These are phyloP conservation scores for Caracal caracal DNA, from an alignment of 2,113 vertebrate species.

Conservation along the genomic window DNA sequence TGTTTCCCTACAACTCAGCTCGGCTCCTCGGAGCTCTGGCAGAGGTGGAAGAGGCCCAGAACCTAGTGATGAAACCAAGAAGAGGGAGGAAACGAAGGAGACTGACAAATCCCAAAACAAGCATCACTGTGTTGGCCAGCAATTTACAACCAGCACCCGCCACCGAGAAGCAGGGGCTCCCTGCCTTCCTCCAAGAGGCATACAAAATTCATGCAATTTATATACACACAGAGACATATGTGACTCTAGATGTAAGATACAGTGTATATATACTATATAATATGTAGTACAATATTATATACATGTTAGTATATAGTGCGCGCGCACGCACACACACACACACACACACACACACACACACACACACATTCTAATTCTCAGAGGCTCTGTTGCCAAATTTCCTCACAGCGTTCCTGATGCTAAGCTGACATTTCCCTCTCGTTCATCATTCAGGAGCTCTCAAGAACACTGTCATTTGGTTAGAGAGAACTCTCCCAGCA, in stretches of 20 bases:
- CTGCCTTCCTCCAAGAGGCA: background rate
- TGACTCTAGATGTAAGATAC: background rate
- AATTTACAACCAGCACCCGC: background rate
- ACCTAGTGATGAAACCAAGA: background rate
- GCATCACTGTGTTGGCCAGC: background rate
- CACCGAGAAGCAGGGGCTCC: background rate
- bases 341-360: rapidly evolving
- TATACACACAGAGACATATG: background rate
- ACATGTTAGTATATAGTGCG: background rate
- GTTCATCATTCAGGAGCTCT: background rate
- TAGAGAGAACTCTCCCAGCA: background rate
- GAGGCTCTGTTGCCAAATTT: background rate
- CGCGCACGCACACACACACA: rapidly evolving
- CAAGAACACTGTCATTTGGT: background rate
- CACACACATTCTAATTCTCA: background rate
- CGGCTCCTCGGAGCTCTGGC: background rate
- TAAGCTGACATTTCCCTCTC: background rate
- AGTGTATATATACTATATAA: background rate
- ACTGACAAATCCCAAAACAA: background rate
- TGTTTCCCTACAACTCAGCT: background rate
- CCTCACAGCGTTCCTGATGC: background rate
- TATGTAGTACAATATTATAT: background rate
- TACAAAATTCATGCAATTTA: background rate
- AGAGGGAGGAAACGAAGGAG: background rate
- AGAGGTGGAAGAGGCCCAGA: background rate